Percentiles rank a stretch among this genome's conserved stretches.
Conservation (phyloP, 2,113 vertebrate genomes). For the Mormoops blainvillei region DNA sequence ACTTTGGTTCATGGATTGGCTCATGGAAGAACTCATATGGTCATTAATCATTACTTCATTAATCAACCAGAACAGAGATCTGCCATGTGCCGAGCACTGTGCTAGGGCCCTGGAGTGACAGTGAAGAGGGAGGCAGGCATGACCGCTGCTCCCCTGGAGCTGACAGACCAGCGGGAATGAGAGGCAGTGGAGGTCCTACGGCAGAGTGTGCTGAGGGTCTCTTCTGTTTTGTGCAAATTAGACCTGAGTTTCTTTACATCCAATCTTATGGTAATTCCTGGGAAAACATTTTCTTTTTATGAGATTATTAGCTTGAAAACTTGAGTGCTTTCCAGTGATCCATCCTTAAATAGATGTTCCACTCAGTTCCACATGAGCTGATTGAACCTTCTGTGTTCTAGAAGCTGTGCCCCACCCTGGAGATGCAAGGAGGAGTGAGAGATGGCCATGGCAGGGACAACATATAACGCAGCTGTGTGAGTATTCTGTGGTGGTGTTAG, state of each 20-base stretch:
- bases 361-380: not conserved
- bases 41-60: not conserved
- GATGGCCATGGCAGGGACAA: too few relatives aligned
- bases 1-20: not conserved
- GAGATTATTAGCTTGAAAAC: not conserved
- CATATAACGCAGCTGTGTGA: not conserved
- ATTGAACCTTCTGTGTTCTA: not conserved
- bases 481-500: not conserved
- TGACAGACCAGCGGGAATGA: not conserved
- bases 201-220: not conserved
- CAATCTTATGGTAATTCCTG: not conserved
- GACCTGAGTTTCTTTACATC: not conserved
- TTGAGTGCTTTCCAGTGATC: not conserved
- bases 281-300: not conserved
- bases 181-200: not conserved
- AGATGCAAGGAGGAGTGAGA: not conserved
- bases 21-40: not conserved
- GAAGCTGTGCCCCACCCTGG: not conserved
- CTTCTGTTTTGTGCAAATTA: not conserved
- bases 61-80: not conserved
- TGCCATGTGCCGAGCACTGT: not conserved
- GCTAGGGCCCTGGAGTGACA: not conserved
- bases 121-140: fast-evolving
- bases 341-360: not conserved
- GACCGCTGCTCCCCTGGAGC: not conserved